phyloP scores from a whole-genome alignment of 2,888 invertebrate species.

The Villa cingulata region DNA sequence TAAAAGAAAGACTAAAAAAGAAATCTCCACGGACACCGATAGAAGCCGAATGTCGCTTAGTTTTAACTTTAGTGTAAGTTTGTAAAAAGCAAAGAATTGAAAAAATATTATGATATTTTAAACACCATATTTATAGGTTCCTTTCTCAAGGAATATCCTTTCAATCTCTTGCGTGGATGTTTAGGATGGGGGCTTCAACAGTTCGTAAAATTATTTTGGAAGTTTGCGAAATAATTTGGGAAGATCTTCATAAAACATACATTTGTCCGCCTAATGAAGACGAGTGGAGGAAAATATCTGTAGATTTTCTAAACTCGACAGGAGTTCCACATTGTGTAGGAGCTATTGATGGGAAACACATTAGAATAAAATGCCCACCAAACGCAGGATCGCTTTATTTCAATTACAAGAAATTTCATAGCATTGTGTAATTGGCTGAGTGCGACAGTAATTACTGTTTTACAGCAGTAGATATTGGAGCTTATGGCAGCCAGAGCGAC shows the following conservation, averaged over 20 bases:
- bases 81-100: too few relatives aligned
- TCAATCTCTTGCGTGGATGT: slow-evolving; percentile 1
- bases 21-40: too few relatives aligned
- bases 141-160: slow-evolving; percentile 1
- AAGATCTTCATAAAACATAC: slow-evolving; percentile 6
- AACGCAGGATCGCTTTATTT: slow-evolving; percentile 16
- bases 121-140: background rate
- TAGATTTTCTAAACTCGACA: slow-evolving; percentile 10
- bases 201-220: slow-evolving; percentile 7
- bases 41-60: slow-evolving; percentile 11
- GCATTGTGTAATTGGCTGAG: too few relatives aligned
- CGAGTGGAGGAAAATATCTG: slow-evolving; percentile 14
- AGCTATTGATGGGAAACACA: too few relatives aligned
- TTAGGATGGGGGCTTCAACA: slow-evolving; percentile 5
- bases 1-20: too few relatives aligned
- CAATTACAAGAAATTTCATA: slow-evolving; percentile 11
- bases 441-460: too few relatives aligned
- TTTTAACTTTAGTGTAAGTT: background rate
- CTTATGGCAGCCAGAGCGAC: too few relatives aligned
- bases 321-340: slow-evolving; percentile 14
- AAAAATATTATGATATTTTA: too few relatives aligned
- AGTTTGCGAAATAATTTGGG: background rate
- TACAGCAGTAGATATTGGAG: slow-evolving; percentile 10
- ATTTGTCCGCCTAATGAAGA: slow-evolving; percentile 9
- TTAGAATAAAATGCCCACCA: too few relatives aligned